Conservation (phyloP, 2,797 vertebrate species). For the Decapterus maruadsi region DNA sequence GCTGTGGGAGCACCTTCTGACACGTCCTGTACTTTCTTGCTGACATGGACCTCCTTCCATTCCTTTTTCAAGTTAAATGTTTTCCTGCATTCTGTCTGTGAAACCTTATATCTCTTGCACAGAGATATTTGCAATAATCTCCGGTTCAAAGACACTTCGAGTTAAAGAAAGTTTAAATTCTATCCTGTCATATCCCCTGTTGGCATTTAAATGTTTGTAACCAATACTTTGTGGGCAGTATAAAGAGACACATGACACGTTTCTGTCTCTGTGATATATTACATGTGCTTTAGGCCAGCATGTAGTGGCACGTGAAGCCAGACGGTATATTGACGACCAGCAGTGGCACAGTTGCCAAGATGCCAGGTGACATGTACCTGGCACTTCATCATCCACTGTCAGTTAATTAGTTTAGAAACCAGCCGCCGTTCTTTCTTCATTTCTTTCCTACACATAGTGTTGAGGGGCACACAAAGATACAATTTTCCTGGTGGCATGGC, state of each 20-base stretch:
- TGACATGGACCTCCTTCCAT: neutral
- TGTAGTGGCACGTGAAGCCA: slow-evolving; percentile 8
- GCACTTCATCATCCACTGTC: slow-evolving; percentile 11
- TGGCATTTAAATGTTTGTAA: slow-evolving; percentile 40
- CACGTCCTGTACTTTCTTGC: no score
- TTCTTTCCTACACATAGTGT: slow-evolving; percentile 1
- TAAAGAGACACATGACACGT: slow-evolving; percentile 9
- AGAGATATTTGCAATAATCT: slow-evolving; percentile 36
- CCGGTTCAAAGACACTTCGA: slow-evolving; percentile 32
- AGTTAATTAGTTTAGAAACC: slow-evolving; percentile 24
- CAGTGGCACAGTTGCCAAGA: slow-evolving; percentile 1
- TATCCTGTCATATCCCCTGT: slow-evolving; percentile 13
- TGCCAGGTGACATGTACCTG: neutral
- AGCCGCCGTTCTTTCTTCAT: neutral
- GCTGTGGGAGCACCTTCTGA: no score
- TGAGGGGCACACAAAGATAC: neutral
- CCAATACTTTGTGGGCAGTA: slow-evolving; percentile 12
- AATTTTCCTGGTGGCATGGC: neutral
- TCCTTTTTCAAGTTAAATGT: slow-evolving; percentile 39
- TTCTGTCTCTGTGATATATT: slow-evolving; percentile 37
- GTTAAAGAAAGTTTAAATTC: slow-evolving; percentile 38
- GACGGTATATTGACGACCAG: slow-evolving; percentile 2
- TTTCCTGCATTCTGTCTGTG: slow-evolving; percentile 13
- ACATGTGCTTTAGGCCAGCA: slow-evolving; percentile 23
- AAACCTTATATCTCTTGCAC: slow-evolving; percentile 27